Evolutionary conservation across 2,113 vertebrate species (phyloP), one percentile per base, ranked within the genome.

Genomic region (Girardinichthys multiradiatus): DNA sequence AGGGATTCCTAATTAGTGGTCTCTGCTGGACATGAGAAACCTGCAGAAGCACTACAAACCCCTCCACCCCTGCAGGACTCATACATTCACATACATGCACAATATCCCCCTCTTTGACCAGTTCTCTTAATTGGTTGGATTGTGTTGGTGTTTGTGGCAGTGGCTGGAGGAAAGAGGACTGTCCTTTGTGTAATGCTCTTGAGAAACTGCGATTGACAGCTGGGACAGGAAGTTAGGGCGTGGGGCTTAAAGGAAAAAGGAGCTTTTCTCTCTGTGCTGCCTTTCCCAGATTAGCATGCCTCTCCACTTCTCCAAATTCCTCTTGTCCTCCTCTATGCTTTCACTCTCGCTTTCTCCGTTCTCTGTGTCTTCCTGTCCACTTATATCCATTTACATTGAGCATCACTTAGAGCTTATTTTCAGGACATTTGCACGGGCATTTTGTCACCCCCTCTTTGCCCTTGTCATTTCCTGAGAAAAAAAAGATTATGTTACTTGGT

Each of bases 241-340:
- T 86, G 85, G 83, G 75, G 83, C 72, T 87, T 72, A 87, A 71
- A 87, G 67, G 67, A 81, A 78, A 83, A 86, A 82, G 87, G 75
- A 84, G 86, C 81, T 77, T 87, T 86, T 90, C 77, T 89, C 77
- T 85, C 70, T 39, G 19, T 14, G 59, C 84, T 66, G 77, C 84
- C 81, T 87, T 78, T 82, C 80, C 84, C 83, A 75, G 77, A 89
- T 91, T 89, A 90, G 83, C 82, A 91, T 90, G 90, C 89, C 84
- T 74, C 75, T 84, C 85, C 64, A 80, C 63, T 70, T 74, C 86
- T 84, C 74, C 72, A 81, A 86, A 87, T 87, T 80, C 86, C 70
- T 80, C 73, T 81, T 28, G 21, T 82, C 82, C 80, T 79, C 74
- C 69, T 48, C 68, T 62, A 61, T 26, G n/a, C 74, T 57, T 72